These are phyloP conservation scores for Phoxinus dragarum DNA, from an alignment of 2,797 vertebrate species.

Conservation along the genomic window DNA sequence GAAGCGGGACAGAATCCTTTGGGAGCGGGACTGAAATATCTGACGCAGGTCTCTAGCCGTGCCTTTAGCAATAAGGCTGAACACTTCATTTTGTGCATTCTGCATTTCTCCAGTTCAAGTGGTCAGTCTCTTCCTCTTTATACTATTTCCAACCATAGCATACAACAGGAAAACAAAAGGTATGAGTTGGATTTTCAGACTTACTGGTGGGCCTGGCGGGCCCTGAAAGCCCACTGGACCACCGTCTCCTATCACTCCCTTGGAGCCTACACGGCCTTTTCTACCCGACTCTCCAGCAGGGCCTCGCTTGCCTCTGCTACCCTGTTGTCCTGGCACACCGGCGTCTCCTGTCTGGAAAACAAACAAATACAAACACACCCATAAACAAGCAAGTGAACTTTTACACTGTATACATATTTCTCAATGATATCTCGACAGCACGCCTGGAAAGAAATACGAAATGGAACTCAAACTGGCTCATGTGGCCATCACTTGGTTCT, in stretches of 20 bases:
- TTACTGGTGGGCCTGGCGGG: constrained; percentile 76
- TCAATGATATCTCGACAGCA: constrained; percentile 24
- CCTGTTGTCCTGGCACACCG: constrained; percentile 74
- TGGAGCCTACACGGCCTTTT: constrained; percentile 73
- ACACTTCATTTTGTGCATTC: not conserved
- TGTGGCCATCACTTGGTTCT: constrained; percentile 14
- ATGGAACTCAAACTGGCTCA: constrained; percentile 15
- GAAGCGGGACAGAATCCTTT: too few species aligned
- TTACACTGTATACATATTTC: constrained; percentile 29
- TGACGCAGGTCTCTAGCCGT: too few species aligned
- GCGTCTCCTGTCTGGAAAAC: constrained; percentile 75
- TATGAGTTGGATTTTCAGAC: constrained; percentile 50
- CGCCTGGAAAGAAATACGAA: constrained; percentile 22
- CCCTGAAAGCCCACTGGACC: constrained; percentile 78
- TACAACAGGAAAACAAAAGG: not conserved
- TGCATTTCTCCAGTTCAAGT: not conserved
- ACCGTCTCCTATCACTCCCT: constrained; percentile 76
- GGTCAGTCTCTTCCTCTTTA: not conserved
- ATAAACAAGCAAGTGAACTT: constrained; percentile 17
- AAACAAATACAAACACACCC: constrained; percentile 37
- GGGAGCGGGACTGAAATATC: too few species aligned
- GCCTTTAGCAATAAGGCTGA: not conserved
- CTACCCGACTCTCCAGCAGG: constrained; percentile 73
- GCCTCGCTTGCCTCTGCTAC: constrained; percentile 75
- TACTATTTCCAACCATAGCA: not conserved